phyloP scores from a whole-genome alignment of 2,888 invertebrate genomes.

The Sphecodes monilicornis region DNA sequence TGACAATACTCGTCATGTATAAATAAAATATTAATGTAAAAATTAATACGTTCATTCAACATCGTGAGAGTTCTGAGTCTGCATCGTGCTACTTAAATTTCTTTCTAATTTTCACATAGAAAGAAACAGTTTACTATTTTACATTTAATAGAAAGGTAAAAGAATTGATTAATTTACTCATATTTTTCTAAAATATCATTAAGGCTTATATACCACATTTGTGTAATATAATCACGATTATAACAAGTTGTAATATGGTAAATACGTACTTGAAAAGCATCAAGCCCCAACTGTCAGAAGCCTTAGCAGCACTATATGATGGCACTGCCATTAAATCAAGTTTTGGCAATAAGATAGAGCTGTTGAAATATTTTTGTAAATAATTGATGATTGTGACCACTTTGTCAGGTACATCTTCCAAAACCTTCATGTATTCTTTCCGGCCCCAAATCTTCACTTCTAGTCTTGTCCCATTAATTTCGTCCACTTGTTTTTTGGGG shows the following conservation, averaged over 20 bases:
- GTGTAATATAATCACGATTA: background rate
- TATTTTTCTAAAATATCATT: too few species aligned
- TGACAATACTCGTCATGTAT: too few species aligned
- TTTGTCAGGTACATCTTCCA: constrained; percentile 87
- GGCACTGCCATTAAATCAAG: constrained; percentile 91
- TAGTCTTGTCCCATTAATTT: constrained; percentile 81
- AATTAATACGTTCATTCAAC: too few species aligned
- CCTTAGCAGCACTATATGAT: constrained; percentile 88
- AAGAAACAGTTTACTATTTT: too few species aligned
- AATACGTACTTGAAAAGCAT: constrained; percentile 90
- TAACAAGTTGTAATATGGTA: background rate
- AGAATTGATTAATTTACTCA: too few species aligned
- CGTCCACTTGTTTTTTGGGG: constrained; percentile 79
- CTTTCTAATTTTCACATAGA: background rate
- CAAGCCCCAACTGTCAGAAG: constrained; percentile 92
- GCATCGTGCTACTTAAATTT: background rate
- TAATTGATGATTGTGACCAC: constrained; percentile 86
- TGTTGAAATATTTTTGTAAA: constrained; percentile 88
- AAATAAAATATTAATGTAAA: too few species aligned
- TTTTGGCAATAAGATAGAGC: constrained; percentile 88
- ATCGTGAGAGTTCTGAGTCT: too few species aligned
- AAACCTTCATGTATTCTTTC: constrained; percentile 87
- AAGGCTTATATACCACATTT: too few species aligned
- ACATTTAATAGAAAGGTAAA: too few species aligned
- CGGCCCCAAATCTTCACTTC: constrained; percentile 88